These are phyloP conservation scores for Erynnis tages DNA, from an alignment of 2,888 invertebrate species.

Conservation along the genomic window DNA sequence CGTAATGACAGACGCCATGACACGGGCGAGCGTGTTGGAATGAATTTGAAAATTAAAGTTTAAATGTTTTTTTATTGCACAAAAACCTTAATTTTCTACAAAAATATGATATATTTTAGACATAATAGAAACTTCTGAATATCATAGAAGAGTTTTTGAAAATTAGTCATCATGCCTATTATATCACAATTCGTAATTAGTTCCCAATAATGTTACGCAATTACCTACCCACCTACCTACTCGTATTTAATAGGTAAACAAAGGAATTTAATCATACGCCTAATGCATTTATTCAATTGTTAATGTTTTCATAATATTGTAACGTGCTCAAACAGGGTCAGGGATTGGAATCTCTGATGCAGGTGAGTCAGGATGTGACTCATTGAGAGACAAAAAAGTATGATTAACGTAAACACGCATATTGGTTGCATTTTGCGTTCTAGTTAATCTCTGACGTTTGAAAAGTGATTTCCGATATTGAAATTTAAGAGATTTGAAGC, in stretches of 20 bases:
- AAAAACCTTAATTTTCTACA: too few relatives aligned
- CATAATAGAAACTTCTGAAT: too few relatives aligned
- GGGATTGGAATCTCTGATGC: slow-evolving; percentile 11
- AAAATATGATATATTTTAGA: too few relatives aligned
- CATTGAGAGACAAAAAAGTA: slow-evolving; percentile 1
- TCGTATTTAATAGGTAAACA: not conserved
- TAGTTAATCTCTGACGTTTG: not conserved
- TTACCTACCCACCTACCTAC: too few relatives aligned
- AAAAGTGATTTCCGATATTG: not conserved
- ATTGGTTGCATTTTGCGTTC: slow-evolving; percentile 3
- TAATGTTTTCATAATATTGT: not conserved
- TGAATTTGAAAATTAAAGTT: too few relatives aligned
- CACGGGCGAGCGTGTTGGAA: too few relatives aligned
- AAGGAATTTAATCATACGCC: not conserved
- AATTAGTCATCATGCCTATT: not conserved
- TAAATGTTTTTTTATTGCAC: too few relatives aligned
- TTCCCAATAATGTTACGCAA: slow-evolving; percentile 5
- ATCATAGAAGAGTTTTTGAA: too few relatives aligned
- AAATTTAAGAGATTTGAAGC: slow-evolving; percentile 4
- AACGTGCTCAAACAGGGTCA: slow-evolving; percentile 16
- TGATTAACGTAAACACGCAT: not conserved
- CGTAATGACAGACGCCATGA: too few relatives aligned
- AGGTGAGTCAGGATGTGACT: slow-evolving; percentile 24
- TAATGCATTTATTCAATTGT: not conserved
- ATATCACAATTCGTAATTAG: slow-evolving; percentile 1